Base-by-base conservation (phyloP, 92 coral and sea anemone species). In the Blastomussa wellsi region DNA sequence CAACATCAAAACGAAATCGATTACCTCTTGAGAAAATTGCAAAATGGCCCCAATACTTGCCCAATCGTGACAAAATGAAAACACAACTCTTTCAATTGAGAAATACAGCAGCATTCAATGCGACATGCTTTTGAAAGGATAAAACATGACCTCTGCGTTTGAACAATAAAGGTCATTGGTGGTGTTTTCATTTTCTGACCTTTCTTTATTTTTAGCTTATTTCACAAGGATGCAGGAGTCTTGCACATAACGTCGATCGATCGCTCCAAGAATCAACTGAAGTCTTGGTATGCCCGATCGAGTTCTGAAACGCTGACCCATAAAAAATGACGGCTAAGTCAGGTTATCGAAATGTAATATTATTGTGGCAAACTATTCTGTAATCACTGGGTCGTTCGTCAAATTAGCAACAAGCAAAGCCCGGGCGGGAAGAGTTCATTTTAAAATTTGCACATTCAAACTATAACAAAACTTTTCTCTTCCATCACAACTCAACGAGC, bases 81-180 rank as follows among this genome's bases (percentile, higher is more conserved):
- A 69, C 12, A 19, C 15, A 32, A 17, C 74, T 32, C 42, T 5
- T 11, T 32, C 31, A 77, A 24, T 52, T 52, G 81, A 20, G 67
- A 41, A 77, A 77, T n/a, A 13, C 73, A 60, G 29, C 83, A n/a
- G 57, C 83, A 55, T 79, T 55, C n/a, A 38, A 64, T 4, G 17
- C 64, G 42, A 62, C 83, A 64, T 65, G 72, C 48, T 79, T 79
- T 52, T 20, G 33, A 55, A 60, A 57, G n/a, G 48, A 70, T 2
- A 64, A 4, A 10, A 41, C n/a, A 29, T 26, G 49, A 29, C 28
- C 24, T 19, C 0, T 28, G 19, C 10, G 64, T n/a, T 9, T n/a
- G 15, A 62, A 79, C 72, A 64, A 79, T 64, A 60, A 6, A 60
- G 72, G 83, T 79, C 69, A 77, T 4, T 13, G 8, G 4, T 20